phyloP scores from a whole-genome alignment of 2,888 invertebrate species.

The Ormyrus pomaceus region DNA sequence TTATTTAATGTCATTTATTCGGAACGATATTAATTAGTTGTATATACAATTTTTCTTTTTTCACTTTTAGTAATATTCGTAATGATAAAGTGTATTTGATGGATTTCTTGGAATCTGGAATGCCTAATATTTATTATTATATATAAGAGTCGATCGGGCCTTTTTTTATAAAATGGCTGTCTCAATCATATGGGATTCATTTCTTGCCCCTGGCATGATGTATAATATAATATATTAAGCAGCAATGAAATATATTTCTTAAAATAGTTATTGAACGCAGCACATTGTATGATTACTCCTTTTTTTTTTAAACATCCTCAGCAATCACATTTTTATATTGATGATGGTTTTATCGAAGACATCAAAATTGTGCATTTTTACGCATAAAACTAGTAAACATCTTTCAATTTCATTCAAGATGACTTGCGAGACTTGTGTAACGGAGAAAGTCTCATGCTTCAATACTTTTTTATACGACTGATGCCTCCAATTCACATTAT shows the following conservation, averaged over 20 bases:
- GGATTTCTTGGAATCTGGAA: slow-evolving; percentile 71
- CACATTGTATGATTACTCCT: slow-evolving; percentile 18
- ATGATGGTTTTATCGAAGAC: slow-evolving; percentile 28
- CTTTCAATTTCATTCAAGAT: slow-evolving; percentile 23
- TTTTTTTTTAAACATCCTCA: slow-evolving; percentile 18
- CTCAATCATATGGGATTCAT: slow-evolving; percentile 65
- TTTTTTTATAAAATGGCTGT: slow-evolving; percentile 65
- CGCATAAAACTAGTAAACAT: slow-evolving; percentile 34
- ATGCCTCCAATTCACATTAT: slow-evolving; percentile 40
- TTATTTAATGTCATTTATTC: slow-evolving; percentile 67
- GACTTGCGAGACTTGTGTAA: slow-evolving; percentile 23
- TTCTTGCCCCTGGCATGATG: slow-evolving; percentile 39
- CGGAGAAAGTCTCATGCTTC: neutral
- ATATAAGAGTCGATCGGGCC: slow-evolving; percentile 63
- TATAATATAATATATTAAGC: slow-evolving; percentile 40
- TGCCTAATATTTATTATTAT: slow-evolving; percentile 70
- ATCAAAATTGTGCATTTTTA: slow-evolving; percentile 39
- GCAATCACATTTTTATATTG: slow-evolving; percentile 26
- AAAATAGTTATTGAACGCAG: slow-evolving; percentile 46
- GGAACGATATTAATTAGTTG: slow-evolving; percentile 69
- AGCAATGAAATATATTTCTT: slow-evolving; percentile 46
- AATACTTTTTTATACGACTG: slow-evolving; percentile 19
- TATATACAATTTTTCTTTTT: slow-evolving; percentile 71
- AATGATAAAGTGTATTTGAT: slow-evolving; percentile 66
- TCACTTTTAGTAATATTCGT: slow-evolving; percentile 61